These are phyloP conservation scores for Micrastur ruficollis DNA, from an alignment of 2,797 vertebrate species.

Conservation along the genomic window DNA sequence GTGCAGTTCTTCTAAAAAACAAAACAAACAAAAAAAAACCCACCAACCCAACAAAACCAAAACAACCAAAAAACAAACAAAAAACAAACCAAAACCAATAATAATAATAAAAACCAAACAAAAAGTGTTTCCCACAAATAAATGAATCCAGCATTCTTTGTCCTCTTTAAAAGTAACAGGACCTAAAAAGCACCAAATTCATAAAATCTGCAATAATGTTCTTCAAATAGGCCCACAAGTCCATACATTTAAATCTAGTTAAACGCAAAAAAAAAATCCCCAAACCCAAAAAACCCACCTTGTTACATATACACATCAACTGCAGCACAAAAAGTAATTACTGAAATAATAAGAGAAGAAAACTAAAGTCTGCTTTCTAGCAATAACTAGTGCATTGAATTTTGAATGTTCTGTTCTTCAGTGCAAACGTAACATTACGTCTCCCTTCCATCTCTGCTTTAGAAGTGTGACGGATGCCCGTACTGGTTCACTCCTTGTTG, in stretches of 20 bases:
- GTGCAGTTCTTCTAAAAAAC: not conserved
- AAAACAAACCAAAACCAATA: not conserved
- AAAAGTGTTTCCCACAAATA: not conserved
- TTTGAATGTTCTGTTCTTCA: slow-evolving; percentile 42
- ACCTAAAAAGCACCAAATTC: slow-evolving; percentile 71
- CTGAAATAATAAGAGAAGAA: slow-evolving; percentile 9
- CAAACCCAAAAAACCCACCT: not conserved
- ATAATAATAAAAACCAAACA: not conserved
- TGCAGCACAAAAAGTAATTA: slow-evolving; percentile 37
- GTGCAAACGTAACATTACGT: slow-evolving; percentile 44
- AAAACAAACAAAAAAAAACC: not conserved
- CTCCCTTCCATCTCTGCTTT: not conserved
- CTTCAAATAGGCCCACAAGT: slow-evolving; percentile 21
- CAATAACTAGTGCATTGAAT: slow-evolving; percentile 37
- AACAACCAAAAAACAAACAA: not conserved
- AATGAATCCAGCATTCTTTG: slow-evolving; percentile 59
- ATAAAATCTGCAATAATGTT: slow-evolving; percentile 57
- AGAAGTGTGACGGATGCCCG: slow-evolving; percentile 71
- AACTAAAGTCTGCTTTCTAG: not conserved
- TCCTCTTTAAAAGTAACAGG: slow-evolving; percentile 28
- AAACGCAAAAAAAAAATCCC: slow-evolving; percentile 6
- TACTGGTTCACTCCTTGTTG: slow-evolving; percentile 72
- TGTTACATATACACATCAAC: slow-evolving; percentile 45
- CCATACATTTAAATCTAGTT: slow-evolving; percentile 26
- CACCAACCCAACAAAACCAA: not conserved